A percentile compares a stretch with the other conserved stretches of the same genome.
Evolutionary conservation across 2,113 vertebrate genomes (phyloP).

Genomic region (Cariama cristata): DNA sequence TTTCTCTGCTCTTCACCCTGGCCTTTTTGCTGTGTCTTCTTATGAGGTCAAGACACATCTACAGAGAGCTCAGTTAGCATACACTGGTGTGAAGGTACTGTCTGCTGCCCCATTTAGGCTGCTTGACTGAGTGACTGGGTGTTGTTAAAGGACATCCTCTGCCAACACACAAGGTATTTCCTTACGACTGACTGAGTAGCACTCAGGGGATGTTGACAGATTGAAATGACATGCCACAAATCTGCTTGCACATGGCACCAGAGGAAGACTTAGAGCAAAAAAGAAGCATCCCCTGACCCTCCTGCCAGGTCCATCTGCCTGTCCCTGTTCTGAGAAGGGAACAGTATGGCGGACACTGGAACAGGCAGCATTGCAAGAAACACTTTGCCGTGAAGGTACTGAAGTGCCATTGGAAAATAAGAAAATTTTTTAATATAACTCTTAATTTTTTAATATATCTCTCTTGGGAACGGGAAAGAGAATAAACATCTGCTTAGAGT

Average conservation of each 20-base stretch:
- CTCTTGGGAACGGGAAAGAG: not conserved
- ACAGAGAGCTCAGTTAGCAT: conserved; percentile 67
- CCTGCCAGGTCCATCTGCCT: conserved; percentile 48
- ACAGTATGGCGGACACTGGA: not conserved
- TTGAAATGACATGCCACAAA: conserved; percentile 82
- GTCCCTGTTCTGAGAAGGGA: not conserved
- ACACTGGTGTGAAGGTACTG: conserved; percentile 76
- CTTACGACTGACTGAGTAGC: conserved; percentile 73
- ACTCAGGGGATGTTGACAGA: conserved; percentile 78
- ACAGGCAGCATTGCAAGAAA: conserved; percentile 23
- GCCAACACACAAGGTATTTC: conserved; percentile 74
- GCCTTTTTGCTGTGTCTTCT: conserved; percentile 67
- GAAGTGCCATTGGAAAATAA: conserved; percentile 28
- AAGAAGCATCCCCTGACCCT: conserved; percentile 59
- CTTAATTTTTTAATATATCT: conserved; percentile 38
- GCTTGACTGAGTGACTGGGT: conserved; percentile 76
- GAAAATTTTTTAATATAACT: not conserved
- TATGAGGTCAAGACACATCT: conserved; percentile 76
- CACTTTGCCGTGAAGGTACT: not conserved
- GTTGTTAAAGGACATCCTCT: conserved; percentile 76
- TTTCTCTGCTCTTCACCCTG: conserved; percentile 58
- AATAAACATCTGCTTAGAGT: not conserved
- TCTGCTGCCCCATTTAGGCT: conserved; percentile 72
- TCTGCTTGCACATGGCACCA: conserved; percentile 79
- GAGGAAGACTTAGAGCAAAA: conserved; percentile 52